Evolutionary conservation across 2,888 invertebrate species (phyloP).

Genomic region (Eueremaeus valkanovi): DNA sequence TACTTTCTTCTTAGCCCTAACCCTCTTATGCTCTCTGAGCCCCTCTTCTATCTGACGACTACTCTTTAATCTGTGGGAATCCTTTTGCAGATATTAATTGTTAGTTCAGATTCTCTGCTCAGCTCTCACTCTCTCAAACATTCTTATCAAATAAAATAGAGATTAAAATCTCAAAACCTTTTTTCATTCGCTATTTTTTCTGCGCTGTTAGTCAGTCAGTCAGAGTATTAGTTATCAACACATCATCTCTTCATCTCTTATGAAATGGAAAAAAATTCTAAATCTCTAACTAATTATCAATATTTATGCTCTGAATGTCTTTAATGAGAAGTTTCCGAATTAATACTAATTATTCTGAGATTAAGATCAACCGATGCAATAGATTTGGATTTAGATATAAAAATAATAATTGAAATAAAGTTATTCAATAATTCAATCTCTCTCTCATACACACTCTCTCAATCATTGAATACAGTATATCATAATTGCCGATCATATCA

Average conservation of each 20-base stretch:
- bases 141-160: background rate
- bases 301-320: too few relatives aligned
- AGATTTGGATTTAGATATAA: background rate
- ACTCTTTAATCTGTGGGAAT: slow-evolving; percentile 34
- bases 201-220: background rate
- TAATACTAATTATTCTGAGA: background rate
- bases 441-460: background rate
- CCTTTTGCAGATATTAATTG: slow-evolving; percentile 29
- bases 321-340: background rate
- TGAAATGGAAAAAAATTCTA: background rate
- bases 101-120: background rate
- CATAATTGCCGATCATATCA: too few relatives aligned
- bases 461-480: too few relatives aligned
- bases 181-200: background rate
- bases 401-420: background rate
- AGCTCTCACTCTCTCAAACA: background rate
- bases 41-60: too few relatives aligned
- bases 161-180: slow-evolving; percentile 2
- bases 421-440: background rate
- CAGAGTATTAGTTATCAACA: slow-evolving; percentile 18
- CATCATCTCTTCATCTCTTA: slow-evolving; percentile 24
- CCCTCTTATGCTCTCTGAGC: slow-evolving; percentile 6
- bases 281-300: slow-evolving; percentile 8
- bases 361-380: background rate
- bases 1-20: background rate